Conservation (phyloP, 1,140 invertebrate genomes). For the Nylanderia fulva region DNA sequence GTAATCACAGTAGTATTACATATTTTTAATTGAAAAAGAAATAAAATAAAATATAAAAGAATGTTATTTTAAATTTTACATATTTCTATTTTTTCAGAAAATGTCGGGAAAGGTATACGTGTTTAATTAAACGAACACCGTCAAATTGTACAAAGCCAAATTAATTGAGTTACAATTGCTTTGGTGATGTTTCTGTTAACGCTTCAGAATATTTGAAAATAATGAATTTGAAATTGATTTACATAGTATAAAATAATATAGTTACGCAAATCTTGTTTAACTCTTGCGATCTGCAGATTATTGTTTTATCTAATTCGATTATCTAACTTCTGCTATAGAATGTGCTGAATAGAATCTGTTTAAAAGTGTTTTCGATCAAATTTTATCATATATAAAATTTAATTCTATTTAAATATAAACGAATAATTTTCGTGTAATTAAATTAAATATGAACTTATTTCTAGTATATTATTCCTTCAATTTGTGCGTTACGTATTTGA, state of each 20-base stretch:
- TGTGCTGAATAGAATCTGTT: not conserved
- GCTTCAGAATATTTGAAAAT: not conserved
- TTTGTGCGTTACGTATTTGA: not conserved
- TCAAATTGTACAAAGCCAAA: not conserved
- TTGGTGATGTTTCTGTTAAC: not conserved
- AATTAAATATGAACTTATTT: not conserved
- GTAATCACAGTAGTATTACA: not conserved
- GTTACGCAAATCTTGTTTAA: not conserved
- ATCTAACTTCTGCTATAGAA: not conserved
- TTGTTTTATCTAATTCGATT: not conserved
- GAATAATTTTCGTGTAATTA: not conserved
- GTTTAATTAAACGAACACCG: too few species aligned
- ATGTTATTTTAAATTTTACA: not conserved
- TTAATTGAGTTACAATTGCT: not conserved
- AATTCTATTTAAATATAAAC: not conserved
- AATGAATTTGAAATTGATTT: not conserved
- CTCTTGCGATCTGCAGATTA: not conserved
- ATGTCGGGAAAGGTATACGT: not conserved
- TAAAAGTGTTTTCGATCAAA: not conserved
- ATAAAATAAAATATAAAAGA: not conserved
- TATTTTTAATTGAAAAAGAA: not conserved
- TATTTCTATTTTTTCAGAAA: not conserved
- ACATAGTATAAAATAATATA: not conserved
- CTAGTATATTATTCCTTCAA: constrained; percentile 1
- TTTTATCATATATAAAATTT: too few species aligned